A percentile compares a stretch with the other conserved stretches of the same genome.
Conservation (phyloP, 2,888 invertebrate genomes). For the Congeria kusceri region DNA sequence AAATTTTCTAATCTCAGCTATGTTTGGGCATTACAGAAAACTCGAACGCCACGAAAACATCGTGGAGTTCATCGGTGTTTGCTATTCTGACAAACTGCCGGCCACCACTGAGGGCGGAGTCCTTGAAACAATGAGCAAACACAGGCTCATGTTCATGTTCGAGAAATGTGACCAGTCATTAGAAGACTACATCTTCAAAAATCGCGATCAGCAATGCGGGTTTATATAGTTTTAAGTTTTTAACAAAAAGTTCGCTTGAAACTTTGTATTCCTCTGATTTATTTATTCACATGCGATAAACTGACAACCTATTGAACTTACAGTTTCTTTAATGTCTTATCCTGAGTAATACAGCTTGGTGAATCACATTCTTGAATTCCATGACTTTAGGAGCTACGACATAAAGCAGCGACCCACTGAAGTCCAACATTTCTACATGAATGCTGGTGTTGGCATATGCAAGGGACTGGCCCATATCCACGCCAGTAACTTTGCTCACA, state of each 20-base stretch:
- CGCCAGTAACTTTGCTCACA: constrained; percentile 72
- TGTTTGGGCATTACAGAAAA: constrained; percentile 61
- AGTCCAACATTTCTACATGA: constrained; percentile 67
- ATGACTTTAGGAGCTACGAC: no score
- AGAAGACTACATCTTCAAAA: constrained; percentile 37
- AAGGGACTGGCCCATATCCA: constrained; percentile 76
- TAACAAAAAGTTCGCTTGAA: no score
- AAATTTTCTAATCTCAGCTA: no score
- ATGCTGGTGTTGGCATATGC: constrained; percentile 70
- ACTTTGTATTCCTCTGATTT: no score
- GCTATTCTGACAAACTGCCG: constrained; percentile 43
- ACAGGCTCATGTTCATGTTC: constrained; percentile 49
- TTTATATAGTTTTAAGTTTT: no score
- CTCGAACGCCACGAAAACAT: constrained; percentile 73
- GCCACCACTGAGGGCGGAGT: neutral
- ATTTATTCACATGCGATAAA: no score
- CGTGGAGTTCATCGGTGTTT: constrained; percentile 74
- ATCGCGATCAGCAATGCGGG: constrained; percentile 39
- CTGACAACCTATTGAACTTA: no score
- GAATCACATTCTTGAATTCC: no score
- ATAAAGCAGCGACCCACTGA: constrained; percentile 14
- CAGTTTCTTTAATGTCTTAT: no score
- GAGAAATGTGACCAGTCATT: constrained; percentile 63
- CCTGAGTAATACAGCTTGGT: no score
- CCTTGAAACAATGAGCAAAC: neutral